Percentiles rank a stretch among this genome's conserved stretches.
Conservation (phyloP, 2,797 vertebrate species). For the Scyliorhinus canicula region DNA sequence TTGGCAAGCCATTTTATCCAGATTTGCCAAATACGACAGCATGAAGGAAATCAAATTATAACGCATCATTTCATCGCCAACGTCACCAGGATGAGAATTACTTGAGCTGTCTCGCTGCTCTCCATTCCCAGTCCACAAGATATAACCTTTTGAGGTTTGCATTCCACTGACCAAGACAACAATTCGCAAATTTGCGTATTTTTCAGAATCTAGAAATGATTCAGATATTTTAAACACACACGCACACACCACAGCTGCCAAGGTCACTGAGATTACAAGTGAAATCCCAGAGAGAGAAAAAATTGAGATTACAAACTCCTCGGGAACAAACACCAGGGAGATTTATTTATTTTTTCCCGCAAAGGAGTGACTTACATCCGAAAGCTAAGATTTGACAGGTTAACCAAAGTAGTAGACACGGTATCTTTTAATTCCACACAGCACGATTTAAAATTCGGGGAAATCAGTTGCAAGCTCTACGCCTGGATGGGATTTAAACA, state of each 20-base stretch:
- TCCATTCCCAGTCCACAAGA: background rate
- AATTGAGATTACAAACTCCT: background rate
- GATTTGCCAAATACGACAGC: background rate
- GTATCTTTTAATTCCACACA: background rate
- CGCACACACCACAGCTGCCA: background rate
- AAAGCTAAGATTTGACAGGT: slow-evolving; percentile 5
- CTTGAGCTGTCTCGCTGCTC: background rate
- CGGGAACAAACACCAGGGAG: too few relatives aligned
- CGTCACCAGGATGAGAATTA: background rate
- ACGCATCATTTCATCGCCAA: slow-evolving; percentile 2
- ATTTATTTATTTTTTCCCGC: background rate
- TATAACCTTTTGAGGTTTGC: background rate
- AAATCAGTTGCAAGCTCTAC: slow-evolving; percentile 1
- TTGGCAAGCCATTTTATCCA: slow-evolving; percentile 2
- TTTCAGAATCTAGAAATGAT: background rate
- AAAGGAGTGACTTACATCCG: too few relatives aligned
- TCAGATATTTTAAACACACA: background rate
- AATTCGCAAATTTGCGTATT: background rate
- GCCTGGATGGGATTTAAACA: background rate
- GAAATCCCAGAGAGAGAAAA: too few relatives aligned
- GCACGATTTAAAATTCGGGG: background rate
- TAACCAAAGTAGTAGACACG: background rate
- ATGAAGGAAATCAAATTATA: background rate
- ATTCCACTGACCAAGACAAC: background rate
- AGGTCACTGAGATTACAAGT: background rate